phyloP scores from a whole-genome alignment of 2,113 vertebrate genomes.

The Thamnaconus septentrionalis region DNA sequence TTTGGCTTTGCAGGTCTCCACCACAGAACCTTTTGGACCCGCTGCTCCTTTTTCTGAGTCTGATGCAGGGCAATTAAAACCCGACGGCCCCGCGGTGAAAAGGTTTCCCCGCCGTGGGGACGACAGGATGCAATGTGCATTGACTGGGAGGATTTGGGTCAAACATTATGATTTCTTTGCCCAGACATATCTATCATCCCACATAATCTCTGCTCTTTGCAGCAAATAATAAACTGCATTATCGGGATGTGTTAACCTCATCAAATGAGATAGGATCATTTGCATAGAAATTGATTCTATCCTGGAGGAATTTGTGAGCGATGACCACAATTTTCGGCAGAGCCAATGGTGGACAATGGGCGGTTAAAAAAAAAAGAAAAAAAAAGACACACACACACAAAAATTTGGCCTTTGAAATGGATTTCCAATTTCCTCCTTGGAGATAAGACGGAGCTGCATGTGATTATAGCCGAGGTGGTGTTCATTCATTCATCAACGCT shows the following conservation, averaged over 20 bases:
- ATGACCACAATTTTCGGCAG: slow-evolving; percentile 66
- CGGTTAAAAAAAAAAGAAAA: slow-evolving; percentile 57
- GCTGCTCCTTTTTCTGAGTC: no score
- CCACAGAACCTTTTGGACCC: no score
- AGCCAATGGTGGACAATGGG: slow-evolving; percentile 65
- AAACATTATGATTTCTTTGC: slow-evolving; percentile 67
- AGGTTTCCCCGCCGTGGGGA: no score
- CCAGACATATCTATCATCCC: slow-evolving; percentile 65
- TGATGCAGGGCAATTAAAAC: no score
- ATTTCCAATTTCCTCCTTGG: slow-evolving; percentile 65
- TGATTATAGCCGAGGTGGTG: slow-evolving; percentile 50
- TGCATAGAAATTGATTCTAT: slow-evolving; percentile 81
- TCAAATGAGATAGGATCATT: slow-evolving; percentile 69
- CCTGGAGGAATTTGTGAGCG: slow-evolving; percentile 58
- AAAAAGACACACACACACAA: slow-evolving; percentile 1
- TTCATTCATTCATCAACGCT: slow-evolving; percentile 20
- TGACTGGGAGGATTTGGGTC: slow-evolving; percentile 43
- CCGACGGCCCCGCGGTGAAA: no score
- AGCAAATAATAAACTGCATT: slow-evolving; percentile 70
- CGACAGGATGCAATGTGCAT: no score
- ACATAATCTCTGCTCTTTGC: slow-evolving; percentile 61
- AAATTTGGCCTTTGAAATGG: slow-evolving; percentile 58
- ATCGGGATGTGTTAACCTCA: slow-evolving; percentile 70
- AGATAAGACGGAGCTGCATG: slow-evolving; percentile 48
- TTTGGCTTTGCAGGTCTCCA: no score